These are phyloP conservation scores for Luperina nickerlii DNA, from an alignment of 2,888 invertebrate genomes.

Conservation along the genomic window DNA sequence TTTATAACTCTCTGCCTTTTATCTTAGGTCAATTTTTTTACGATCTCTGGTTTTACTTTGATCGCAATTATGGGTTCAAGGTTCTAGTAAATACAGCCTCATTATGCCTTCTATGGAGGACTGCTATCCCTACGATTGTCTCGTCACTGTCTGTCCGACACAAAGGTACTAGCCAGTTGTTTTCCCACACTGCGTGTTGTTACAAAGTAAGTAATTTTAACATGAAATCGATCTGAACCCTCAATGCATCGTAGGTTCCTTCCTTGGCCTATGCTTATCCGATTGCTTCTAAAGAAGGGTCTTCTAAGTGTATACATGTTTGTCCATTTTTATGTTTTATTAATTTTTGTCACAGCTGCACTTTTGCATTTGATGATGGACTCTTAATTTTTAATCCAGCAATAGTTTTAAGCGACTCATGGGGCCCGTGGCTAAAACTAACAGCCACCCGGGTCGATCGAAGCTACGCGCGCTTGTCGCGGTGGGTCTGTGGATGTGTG, in stretches of 20 bases:
- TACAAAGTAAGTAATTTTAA: background rate
- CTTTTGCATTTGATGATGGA: too few species aligned
- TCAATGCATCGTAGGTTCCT: background rate
- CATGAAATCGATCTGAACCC: background rate
- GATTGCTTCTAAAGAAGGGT: too few species aligned
- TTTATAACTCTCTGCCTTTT: background rate
- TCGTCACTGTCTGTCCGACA: slow-evolving; percentile 12
- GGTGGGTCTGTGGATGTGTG: too few species aligned
- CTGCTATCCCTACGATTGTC: slow-evolving; percentile 8
- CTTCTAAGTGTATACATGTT: too few species aligned
- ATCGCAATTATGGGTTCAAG: background rate
- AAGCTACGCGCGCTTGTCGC: too few species aligned
- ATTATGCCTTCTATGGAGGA: background rate
- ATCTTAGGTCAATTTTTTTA: background rate
- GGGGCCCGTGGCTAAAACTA: too few species aligned
- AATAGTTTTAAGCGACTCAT: too few species aligned
- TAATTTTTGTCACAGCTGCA: too few species aligned
- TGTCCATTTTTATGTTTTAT: too few species aligned
- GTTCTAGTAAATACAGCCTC: background rate
- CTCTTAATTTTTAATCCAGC: too few species aligned
- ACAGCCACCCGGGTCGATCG: too few species aligned
- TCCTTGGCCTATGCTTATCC: too few species aligned
- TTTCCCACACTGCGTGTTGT: background rate
- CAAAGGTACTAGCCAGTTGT: background rate
- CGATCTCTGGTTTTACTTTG: background rate